A percentile compares a stretch with the other conserved stretches of the same genome.
These are phyloP conservation scores for Oceanodroma tethys DNA, from an alignment of 2,113 vertebrate species.

Conservation along the genomic window DNA sequence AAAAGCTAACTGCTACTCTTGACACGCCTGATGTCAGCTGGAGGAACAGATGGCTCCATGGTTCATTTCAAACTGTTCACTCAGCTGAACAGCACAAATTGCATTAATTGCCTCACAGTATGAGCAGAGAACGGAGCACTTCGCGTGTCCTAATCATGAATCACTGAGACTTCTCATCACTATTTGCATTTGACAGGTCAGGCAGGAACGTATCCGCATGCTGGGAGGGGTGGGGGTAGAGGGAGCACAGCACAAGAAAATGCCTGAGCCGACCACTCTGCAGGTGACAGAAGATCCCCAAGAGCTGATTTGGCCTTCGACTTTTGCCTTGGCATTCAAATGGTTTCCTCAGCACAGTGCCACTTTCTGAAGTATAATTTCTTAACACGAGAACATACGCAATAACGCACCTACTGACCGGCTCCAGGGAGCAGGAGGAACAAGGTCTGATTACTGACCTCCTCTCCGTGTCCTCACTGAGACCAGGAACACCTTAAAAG, in stretches of 20 bases:
- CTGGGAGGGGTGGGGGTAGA: background rate
- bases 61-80: slow-evolving; percentile 38
- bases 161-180: background rate
- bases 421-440: background rate
- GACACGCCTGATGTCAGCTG: slow-evolving; percentile 45
- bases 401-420: background rate
- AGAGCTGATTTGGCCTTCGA: background rate
- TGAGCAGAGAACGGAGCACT: background rate
- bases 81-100: slow-evolving; percentile 54
- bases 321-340: background rate
- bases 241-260: background rate
- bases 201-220: background rate
- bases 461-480: background rate
- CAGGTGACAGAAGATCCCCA: background rate
- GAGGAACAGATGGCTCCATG: slow-evolving; percentile 65
- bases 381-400: rapidly evolving
- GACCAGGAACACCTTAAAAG: background rate
- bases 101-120: slow-evolving; percentile 46
- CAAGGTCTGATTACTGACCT: background rate
- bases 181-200: background rate
- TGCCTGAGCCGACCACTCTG: background rate
- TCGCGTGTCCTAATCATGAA: background rate
- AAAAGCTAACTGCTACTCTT: slow-evolving; percentile 24
- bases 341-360: background rate
- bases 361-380: background rate